Base-by-base conservation (phyloP, 2,888 invertebrate genomes). In the Chymomyza procnemis region DNA sequence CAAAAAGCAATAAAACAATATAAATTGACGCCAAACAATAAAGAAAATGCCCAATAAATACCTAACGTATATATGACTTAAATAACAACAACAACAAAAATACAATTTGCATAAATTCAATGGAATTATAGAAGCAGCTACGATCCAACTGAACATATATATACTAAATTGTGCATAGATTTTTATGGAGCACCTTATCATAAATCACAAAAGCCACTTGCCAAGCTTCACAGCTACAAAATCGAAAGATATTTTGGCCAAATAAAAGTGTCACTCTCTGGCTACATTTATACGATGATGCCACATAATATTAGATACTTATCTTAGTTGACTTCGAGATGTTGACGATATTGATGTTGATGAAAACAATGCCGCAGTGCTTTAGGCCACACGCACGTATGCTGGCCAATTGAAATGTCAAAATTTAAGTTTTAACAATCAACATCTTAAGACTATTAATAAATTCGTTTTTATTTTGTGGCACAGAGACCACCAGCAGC, bases 331-430 rank as follows among this genome's bases (percentile, higher is more conserved):
- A 63, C 50, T 48, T 18, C 21, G 60, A 19, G 64, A 67, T 66
- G 72, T 67, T 74, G 78, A 70, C 65, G 82, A 70, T 76, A 73
- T 75, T 71, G 67, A 50, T 76, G 69, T 67, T 70, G 71, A 81
- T 75, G 78, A 72, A 74, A 76, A 87, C 79, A 69, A 78, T 66
- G 67, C 59, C 59, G 71, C 69, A 78, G 34, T 3, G 34, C 12
- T 12, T 12, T 2, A 68, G 73, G 78, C 74, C 79, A 71, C 75
- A 74, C n/a, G n/a, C 2, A 26, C 56, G 47, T 18, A 71, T 74
- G 78, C 74, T 73, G 74, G 57, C 72, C 87, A 89, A 88, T 89
- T 87, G 83, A 88, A 83, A 75, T 79, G 76, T 76, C 66, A 66
- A 67, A 72, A 78, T 87, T 84, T 84, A 83, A 78, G 78, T 74